phyloP scores from a whole-genome alignment of 2,797 vertebrate species.

The Hoplostethus mediterraneus region DNA sequence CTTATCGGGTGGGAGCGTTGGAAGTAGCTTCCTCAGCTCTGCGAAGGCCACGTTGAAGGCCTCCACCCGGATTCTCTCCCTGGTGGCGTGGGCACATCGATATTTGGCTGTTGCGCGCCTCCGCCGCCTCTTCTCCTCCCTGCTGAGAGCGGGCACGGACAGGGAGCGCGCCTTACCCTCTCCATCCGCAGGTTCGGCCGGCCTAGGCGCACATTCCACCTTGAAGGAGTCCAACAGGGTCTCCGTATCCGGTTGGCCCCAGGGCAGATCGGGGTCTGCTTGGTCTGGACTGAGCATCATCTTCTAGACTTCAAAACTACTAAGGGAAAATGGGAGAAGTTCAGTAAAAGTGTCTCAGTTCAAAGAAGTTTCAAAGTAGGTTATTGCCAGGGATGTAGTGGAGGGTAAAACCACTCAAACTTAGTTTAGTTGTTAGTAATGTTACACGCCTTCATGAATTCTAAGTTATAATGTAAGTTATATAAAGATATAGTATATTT shows the following conservation, averaged over 20 bases:
- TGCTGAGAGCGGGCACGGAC: constrained; percentile 82
- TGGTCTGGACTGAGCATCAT: constrained; percentile 93
- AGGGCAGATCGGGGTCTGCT: constrained; percentile 85
- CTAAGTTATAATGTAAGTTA: too few relatives aligned
- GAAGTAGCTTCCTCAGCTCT: constrained; percentile 88
- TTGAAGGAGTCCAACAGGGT: constrained; percentile 82
- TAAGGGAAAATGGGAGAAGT: background rate
- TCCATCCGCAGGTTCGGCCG: constrained; percentile 77
- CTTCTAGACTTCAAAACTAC: constrained; percentile 53
- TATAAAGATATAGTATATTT: too few relatives aligned
- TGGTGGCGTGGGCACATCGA: constrained; percentile 88
- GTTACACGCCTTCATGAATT: too few relatives aligned
- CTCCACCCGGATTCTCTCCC: constrained; percentile 88
- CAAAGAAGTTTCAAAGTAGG: too few relatives aligned
- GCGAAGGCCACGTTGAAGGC: constrained; percentile 90
- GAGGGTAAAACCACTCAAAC: too few relatives aligned
- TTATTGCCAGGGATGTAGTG: too few relatives aligned
- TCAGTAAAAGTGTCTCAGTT: background rate
- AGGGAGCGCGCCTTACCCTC: constrained; percentile 72
- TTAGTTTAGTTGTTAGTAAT: too few relatives aligned
- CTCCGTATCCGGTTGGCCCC: constrained; percentile 85
- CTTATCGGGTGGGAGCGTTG: constrained; percentile 90
- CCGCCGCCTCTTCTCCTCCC: constrained; percentile 87
- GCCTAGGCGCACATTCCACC: constrained; percentile 76
- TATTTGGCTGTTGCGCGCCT: constrained; percentile 88